Conservation (phyloP, 2,888 invertebrate species). For the Corbicula japonica region DNA sequence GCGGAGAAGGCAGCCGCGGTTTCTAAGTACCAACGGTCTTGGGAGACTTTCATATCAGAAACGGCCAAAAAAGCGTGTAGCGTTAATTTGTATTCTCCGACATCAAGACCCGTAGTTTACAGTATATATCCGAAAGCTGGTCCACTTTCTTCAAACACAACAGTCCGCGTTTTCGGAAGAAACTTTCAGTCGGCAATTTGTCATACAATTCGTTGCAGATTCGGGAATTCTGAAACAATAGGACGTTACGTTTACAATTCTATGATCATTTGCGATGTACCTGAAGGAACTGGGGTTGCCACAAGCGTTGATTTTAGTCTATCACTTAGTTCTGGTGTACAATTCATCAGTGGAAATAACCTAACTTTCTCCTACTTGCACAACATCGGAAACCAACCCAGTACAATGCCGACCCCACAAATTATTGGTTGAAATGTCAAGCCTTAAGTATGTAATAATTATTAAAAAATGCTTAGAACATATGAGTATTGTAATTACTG, state of each 20-base stretch:
- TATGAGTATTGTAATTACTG: too few species aligned
- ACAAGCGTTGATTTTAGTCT: constrained; percentile 28
- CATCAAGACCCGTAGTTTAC: neutral
- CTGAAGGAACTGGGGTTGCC: neutral
- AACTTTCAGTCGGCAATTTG: constrained; percentile 54
- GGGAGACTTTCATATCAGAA: constrained; percentile 38
- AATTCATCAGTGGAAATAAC: neutral
- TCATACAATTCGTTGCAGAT: constrained; percentile 45
- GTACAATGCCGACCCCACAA: too few species aligned
- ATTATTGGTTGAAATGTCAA: too few species aligned
- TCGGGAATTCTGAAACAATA: constrained; percentile 31
- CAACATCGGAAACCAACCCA: too few species aligned
- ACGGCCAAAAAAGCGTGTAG: constrained; percentile 51
- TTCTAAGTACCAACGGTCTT: constrained; percentile 46
- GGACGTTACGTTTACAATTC: constrained; percentile 46
- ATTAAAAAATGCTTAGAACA: too few species aligned
- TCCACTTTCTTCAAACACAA: constrained; percentile 17
- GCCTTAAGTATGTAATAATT: too few species aligned
- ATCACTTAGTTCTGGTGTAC: constrained; percentile 36
- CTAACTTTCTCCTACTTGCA: constrained; percentile 2
- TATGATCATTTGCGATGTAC: constrained; percentile 44
- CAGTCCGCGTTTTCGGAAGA: constrained; percentile 58
- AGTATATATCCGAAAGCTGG: constrained; percentile 53
- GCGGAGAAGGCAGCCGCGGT: constrained; percentile 41
- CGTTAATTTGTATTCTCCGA: constrained; percentile 8